Evolutionary conservation across 2,113 vertebrate genomes (phyloP), one percentile per base, ranked within the genome.

Genomic region (Ochotona curzoniae): DNA sequence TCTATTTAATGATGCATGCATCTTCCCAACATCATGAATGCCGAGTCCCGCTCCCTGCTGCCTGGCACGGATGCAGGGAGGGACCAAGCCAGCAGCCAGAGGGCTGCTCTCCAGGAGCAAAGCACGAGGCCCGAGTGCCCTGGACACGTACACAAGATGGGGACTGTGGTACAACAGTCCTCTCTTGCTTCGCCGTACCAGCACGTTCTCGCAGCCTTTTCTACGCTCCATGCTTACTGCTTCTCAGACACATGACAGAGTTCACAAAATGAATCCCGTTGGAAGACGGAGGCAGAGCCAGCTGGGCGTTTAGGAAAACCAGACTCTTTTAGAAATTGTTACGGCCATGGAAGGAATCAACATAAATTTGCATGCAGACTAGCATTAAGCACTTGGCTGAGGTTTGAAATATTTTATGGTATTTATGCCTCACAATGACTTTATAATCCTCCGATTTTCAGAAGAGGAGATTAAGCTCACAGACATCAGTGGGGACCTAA

Each of bases 1-100:
- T 92, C 35, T 60, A 92, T 93, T 95, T 92, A 93, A 73, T 35
- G 23, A 26, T 78, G 67, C 32, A 8, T 51, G 5, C 47, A n/a
- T 35, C 11, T 83, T 12, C 21, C 32, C 4, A 12, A 81, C 25
- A 63, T 82, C 63, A n/a, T 71, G 66, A 87, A 73, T 69, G 17
- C 12, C 73, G 54, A 32, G 13, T 20, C 5, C 61, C 32, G 23
- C 92, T 12, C 8, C 9, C 6, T 47, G n/a, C 2, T 20, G 49
- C 70, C 21, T 57, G 54, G 14, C 7, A 26, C 0, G 69, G 44
- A 82, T 78, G 23, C 35, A 30, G 57, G 85, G 64, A 87, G 86
- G 85, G 73, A 49, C 47, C 60, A 61, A 81, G 63, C 57, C 69
- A 78, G 13, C 49, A 66, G 38, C 38, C 74, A 54, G 26, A 83